phyloP scores from a whole-genome alignment of 2,888 invertebrate genomes.

The Prosapia bicincta region DNA sequence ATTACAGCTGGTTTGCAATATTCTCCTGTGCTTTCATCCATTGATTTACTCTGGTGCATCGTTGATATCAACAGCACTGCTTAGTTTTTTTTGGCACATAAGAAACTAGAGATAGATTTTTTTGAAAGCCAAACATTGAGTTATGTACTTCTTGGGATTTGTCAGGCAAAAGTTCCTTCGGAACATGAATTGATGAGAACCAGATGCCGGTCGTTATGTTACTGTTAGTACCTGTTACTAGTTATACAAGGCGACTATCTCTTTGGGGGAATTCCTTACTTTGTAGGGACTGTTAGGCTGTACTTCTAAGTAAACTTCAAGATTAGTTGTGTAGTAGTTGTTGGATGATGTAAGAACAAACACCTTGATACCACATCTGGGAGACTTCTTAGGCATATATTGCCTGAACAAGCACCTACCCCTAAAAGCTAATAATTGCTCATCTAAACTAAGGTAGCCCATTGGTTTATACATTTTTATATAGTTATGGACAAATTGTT shows the following conservation, averaged over 20 bases:
- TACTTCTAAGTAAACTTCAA: background rate
- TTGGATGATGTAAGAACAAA: no score
- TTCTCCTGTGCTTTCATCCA: background rate
- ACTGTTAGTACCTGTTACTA: background rate
- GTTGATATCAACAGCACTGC: background rate
- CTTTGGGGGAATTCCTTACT: background rate
- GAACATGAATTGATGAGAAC: background rate
- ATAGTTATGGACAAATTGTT: no score
- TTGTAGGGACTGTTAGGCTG: background rate
- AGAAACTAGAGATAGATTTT: background rate
- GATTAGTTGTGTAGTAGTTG: no score
- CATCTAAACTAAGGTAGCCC: background rate
- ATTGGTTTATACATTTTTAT: background rate
- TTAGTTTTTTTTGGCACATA: background rate
- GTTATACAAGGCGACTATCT: background rate
- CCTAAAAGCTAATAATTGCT: background rate
- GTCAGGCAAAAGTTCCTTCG: background rate
- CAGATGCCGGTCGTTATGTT: background rate
- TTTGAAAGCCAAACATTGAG: background rate
- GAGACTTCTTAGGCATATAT: no score
- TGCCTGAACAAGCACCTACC: background rate
- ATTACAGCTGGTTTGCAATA: background rate
- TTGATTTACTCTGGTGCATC: background rate
- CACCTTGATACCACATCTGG: no score
- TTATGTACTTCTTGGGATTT: background rate